Percentiles rank a stretch among this genome's conserved stretches.
phyloP scores from a whole-genome alignment of 2,888 invertebrate genomes.

The Fissipunctia ypsillon region DNA sequence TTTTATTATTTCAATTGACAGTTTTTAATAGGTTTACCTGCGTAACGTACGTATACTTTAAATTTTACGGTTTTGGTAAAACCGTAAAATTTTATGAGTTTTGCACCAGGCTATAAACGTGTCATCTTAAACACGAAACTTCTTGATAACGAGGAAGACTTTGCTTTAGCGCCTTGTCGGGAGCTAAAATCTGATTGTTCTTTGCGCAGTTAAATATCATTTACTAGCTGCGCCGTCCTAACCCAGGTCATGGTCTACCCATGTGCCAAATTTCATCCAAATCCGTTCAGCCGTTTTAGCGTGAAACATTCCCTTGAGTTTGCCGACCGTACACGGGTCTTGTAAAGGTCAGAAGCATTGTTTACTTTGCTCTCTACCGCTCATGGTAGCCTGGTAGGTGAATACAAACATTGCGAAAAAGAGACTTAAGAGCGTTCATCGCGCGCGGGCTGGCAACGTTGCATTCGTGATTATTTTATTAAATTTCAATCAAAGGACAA shows the following conservation, averaged over 20 bases:
- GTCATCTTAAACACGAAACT: not conserved
- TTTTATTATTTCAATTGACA: not conserved
- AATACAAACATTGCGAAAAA: slow-evolving; percentile 27
- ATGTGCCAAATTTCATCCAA: no score
- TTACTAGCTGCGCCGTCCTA: no score
- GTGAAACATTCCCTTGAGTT: slow-evolving; percentile 32
- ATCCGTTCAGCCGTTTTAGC: no score
- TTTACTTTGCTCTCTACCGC: slow-evolving; percentile 39
- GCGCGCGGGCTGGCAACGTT: no score
- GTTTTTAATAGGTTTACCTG: not conserved
- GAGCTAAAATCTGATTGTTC: not conserved
- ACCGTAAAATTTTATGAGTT: not conserved
- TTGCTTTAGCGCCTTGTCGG: not conserved
- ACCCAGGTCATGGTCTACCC: no score
- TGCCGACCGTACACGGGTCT: slow-evolving; percentile 48
- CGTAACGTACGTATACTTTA: no score
- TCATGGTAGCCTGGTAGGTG: slow-evolving; percentile 35
- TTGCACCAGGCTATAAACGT: not conserved
- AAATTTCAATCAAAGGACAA: no score
- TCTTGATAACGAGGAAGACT: not conserved
- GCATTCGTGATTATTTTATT: no score
- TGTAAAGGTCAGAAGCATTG: slow-evolving; percentile 54
- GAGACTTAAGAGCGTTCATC: slow-evolving; percentile 2
- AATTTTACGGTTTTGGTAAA: no score
- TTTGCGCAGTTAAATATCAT: not conserved